Conservation (phyloP, 2,888 invertebrate genomes). For the Cephalotes varians region DNA sequence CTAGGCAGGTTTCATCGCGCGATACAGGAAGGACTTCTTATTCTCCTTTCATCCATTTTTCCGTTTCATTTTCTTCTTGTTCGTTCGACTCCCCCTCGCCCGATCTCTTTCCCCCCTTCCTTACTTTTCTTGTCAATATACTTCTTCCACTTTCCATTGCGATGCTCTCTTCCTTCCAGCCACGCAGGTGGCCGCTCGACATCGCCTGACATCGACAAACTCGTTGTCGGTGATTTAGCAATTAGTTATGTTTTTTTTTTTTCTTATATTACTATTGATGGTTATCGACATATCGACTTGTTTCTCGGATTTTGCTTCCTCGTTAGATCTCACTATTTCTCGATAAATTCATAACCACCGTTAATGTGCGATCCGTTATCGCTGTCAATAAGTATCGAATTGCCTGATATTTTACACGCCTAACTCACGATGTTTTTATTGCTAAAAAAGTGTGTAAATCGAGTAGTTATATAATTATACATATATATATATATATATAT, state of each 20-base stretch:
- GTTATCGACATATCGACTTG: conserved; percentile 22
- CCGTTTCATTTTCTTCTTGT: conserved; percentile 42
- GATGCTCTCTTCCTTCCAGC: conserved; percentile 35
- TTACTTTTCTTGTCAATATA: neutral
- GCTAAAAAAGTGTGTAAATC: neutral
- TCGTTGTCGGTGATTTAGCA: conserved; percentile 72
- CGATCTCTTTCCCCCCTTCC: neutral
- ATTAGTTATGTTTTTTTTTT: conserved; percentile 57
- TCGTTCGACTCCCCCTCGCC: neutral
- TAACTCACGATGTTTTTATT: neutral
- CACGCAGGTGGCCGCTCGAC: conserved; percentile 19
- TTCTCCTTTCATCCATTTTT: conserved; percentile 47
- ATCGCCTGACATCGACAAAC: conserved; percentile 60
- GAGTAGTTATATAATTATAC: neutral
- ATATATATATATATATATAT: too few species aligned
- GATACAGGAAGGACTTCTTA: conserved; percentile 72
- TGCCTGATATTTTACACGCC: neutral
- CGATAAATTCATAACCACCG: conserved; percentile 39
- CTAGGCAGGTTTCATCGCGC: conserved; percentile 76
- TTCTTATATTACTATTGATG: conserved; percentile 20
- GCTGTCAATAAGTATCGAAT: conserved; percentile 2
- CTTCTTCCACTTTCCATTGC: conserved; percentile 43
- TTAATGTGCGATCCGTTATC: conserved; percentile 42
- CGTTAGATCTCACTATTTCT: conserved; percentile 15
- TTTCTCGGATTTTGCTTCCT: conserved; percentile 31